Evolutionary conservation across 2,797 vertebrate genomes (phyloP).

Genomic region (Tangara arthus): DNA sequence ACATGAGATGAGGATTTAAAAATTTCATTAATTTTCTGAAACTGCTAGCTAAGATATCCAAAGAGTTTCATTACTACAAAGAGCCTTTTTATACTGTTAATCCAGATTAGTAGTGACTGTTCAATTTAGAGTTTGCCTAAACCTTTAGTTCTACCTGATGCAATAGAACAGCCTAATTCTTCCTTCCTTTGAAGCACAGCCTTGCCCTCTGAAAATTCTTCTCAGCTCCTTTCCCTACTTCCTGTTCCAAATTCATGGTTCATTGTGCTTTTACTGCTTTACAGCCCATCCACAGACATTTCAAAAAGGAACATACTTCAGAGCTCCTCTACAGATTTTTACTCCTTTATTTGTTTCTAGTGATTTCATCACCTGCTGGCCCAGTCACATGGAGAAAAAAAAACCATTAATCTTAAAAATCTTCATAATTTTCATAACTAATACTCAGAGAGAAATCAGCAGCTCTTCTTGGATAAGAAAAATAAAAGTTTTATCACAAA

Average conservation of each 20-base stretch:
- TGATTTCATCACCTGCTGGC: neutral
- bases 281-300: neutral
- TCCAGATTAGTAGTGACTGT: conserved; percentile 19
- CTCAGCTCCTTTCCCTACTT: neutral
- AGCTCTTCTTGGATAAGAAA: neutral
- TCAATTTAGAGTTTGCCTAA: neutral
- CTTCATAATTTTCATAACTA: neutral
- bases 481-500: neutral
- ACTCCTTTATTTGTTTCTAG: neutral
- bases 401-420: neutral
- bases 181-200: neutral
- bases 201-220: neutral
- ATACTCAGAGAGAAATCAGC: neutral
- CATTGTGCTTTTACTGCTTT: neutral
- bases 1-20: conserved; percentile 15
- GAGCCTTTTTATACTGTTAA: conserved; percentile 20
- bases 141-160: neutral
- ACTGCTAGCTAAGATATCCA: neutral
- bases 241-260: neutral
- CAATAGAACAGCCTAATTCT: conserved; percentile 11
- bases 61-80: conserved; percentile 31
- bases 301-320: neutral
- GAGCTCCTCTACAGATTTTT: neutral
- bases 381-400: neutral
- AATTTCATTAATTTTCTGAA: conserved; percentile 26